Evolutionary conservation across 2,888 invertebrate genomes (phyloP), one percentile per base, ranked within the genome.

Genomic region (Tenodera sinensis): DNA sequence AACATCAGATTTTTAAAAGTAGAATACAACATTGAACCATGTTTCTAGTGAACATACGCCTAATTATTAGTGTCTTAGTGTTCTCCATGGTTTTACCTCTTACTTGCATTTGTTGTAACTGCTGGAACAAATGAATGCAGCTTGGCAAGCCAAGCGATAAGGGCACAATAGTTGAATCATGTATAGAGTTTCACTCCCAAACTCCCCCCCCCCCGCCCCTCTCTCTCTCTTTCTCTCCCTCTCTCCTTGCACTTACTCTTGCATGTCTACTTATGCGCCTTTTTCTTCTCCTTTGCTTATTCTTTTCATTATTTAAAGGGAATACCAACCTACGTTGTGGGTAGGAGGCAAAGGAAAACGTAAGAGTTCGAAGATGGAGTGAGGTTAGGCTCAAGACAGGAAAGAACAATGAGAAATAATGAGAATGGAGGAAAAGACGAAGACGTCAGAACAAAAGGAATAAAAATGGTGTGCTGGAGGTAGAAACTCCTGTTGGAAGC

Each of bases 381-480:
- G 54, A 71, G 54, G 54, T 71, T 71, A 71, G 54, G 20, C 25
- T 71, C 54, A 71, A 27, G n/a, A 71, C 28, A 81, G 20, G 42
- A 47, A 14, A 86, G 42, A 86, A 28, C 71, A 81, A 86, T 28
- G 20, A 86, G 81, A 86, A 86, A 81, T 86, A 86, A 86, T 86
- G 86, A 81, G 86, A 86, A 81, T 86, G 28, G 47, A 85, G 47
- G 47, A 85, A 47, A 47, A 47, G n/a, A 85, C 85, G 28, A 47
- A 28, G 86, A 86, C 30, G 86, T 86, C 86, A 86, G 86, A 81
- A 86, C 85, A 86, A 81, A 86, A 86, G 86, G 86, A 86, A 86
- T 86, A 86, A 86, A 81, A 86, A 86, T 86, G 86, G 86, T 71
- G 71, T 81, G 71, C 54, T 86, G 86, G 71, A 81, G 85, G n/a